Conservation (phyloP, 2,113 vertebrate genomes). For the Seriola quinqueradiata region DNA sequence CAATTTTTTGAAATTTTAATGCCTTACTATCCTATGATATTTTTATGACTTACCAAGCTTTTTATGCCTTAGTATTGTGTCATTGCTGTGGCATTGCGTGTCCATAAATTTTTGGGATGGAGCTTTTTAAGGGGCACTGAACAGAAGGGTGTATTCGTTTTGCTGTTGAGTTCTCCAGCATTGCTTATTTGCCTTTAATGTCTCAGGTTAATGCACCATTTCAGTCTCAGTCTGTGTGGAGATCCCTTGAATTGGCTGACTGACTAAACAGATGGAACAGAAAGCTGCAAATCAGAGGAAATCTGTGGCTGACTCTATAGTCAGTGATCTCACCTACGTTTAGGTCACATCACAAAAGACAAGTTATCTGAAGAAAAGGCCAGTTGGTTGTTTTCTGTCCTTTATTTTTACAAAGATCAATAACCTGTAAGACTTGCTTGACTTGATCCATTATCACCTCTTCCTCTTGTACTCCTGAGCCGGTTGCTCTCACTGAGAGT, state of each 20-base stretch:
- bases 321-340: constrained; percentile 18
- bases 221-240: constrained; percentile 2
- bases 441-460: constrained; percentile 55
- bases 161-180: no score
- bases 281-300: constrained; percentile 37
- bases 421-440: constrained; percentile 42
- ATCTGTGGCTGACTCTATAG: constrained; percentile 5
- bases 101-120: no score
- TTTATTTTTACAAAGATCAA: constrained; percentile 51
- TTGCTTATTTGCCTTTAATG: background rate
- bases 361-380: constrained; percentile 47
- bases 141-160: no score
- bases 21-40: no score
- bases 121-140: no score
- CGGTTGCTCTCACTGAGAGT: constrained; percentile 14
- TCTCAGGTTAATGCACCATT: constrained; percentile 42
- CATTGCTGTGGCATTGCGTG: no score
- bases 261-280: constrained; percentile 22
- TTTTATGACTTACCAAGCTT: no score
- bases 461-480: constrained; percentile 15
- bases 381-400: constrained; percentile 33
- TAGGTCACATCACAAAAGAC: constrained; percentile 25
- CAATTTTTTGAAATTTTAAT: no score
- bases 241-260: constrained; percentile 33
- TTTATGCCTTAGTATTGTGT: no score